Evolutionary conservation across 2,797 vertebrate species (phyloP).

Genomic region (Fundulus diaphanus): DNA sequence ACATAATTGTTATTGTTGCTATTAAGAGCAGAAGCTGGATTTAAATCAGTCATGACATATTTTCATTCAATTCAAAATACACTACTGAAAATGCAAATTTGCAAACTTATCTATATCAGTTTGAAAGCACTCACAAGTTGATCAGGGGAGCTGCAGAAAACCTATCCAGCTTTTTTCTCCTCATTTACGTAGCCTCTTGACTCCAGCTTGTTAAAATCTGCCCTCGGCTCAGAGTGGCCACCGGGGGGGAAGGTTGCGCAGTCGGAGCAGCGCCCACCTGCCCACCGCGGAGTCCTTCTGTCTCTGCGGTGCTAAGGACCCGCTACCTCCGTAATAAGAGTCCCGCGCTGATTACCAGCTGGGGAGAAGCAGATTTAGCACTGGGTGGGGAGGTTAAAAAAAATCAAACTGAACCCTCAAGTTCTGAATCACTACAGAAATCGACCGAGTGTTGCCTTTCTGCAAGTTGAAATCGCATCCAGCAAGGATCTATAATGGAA

Average conservation of each 20-base stretch:
- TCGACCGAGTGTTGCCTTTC: constrained; percentile 12
- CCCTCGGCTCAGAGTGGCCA: background rate
- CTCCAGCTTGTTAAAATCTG: constrained; percentile 36
- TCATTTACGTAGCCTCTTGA: constrained; percentile 3
- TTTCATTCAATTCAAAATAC: background rate
- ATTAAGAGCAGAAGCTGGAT: background rate
- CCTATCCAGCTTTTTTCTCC: background rate
- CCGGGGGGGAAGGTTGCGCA: constrained; percentile 15
- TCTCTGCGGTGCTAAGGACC: constrained; percentile 10
- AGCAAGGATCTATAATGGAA: constrained; percentile 28
- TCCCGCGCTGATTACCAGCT: constrained; percentile 40
- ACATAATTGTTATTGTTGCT: background rate
- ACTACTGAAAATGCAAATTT: background rate
- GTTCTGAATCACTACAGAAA: background rate
- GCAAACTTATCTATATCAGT: background rate
- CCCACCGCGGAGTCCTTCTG: constrained; percentile 17
- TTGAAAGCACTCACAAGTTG: constrained; percentile 9
- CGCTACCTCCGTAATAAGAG: constrained; percentile 22
- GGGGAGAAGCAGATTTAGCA: constrained; percentile 41
- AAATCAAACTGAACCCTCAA: constrained; percentile 19
- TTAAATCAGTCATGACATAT: background rate
- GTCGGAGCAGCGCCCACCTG: constrained; percentile 47
- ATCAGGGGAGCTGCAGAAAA: constrained; percentile 10
- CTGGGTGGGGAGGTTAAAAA: constrained; percentile 19
- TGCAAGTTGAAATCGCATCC: constrained; percentile 25